These are phyloP conservation scores for Protodeltote pygarga DNA, from an alignment of 2,888 invertebrate genomes.

Conservation along the genomic window DNA sequence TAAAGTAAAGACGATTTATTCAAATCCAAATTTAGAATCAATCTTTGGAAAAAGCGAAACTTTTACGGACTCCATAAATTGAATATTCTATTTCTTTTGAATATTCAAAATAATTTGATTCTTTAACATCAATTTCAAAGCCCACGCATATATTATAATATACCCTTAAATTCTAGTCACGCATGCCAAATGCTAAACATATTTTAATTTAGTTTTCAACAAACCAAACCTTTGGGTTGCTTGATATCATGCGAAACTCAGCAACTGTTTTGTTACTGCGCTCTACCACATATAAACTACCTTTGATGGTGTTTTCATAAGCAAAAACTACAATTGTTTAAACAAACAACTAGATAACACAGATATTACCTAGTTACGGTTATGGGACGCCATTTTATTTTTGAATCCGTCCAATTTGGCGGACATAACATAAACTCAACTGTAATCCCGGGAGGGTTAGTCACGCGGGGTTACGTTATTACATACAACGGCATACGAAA, in stretches of 20 bases:
- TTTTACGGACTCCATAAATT: too few relatives aligned
- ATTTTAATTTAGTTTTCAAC: too few relatives aligned
- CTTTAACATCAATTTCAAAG: slow-evolving; percentile 20
- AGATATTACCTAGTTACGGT: slow-evolving; percentile 46
- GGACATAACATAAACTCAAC: slow-evolving; percentile 62
- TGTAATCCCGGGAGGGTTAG: slow-evolving; percentile 63
- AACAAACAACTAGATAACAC: slow-evolving; percentile 40
- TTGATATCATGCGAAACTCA: too few relatives aligned
- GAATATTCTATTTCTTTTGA: slow-evolving; percentile 10
- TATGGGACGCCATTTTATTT: slow-evolving; percentile 58
- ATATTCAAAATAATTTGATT: slow-evolving; percentile 22
- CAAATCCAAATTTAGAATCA: too few relatives aligned
- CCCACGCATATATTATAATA: slow-evolving; percentile 16
- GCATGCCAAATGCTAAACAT: not conserved
- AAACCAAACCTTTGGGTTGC: too few relatives aligned
- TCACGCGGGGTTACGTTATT: slow-evolving; percentile 59
- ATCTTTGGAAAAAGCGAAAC: slow-evolving; percentile 17
- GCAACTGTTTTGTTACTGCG: too few relatives aligned
- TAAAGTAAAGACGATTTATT: too few relatives aligned
- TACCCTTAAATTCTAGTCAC: slow-evolving; percentile 7
- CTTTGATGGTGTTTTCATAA: too few relatives aligned
- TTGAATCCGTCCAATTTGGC: slow-evolving; percentile 65
- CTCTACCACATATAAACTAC: too few relatives aligned
- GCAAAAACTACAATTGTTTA: not conserved
- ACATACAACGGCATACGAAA: slow-evolving; percentile 55